Base-by-base conservation (phyloP, 1,140 invertebrate genomes). In the Scaptomyza montana region DNA sequence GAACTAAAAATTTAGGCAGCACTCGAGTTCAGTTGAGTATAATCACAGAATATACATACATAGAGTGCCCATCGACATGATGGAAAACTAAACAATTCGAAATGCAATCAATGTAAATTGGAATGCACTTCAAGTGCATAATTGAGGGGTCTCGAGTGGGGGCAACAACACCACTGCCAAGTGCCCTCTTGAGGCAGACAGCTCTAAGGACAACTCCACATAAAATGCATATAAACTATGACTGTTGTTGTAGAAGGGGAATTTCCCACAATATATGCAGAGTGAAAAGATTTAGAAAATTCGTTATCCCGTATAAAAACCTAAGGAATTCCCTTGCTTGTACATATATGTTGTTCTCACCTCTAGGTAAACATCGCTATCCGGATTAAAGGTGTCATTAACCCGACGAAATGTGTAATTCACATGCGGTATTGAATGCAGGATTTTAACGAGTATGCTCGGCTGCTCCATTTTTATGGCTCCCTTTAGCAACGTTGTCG, bases 341-440 rank as follows among this genome's bases (percentile, higher is more conserved):
- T 3, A 30, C 28, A 7, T 33, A 6, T 8, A 8, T 41, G 50
- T 30, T 21, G 70, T 70, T 89, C 93, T 93, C 91, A 97, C 97
- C 95, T 98, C 97, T 79, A 97, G 94, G 93, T 99, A 99, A 87
- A 97, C 94, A 84, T 96, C 95, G 78, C 96, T 97, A 80, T 96
- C 94, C 53, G 97, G 97, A 93, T 97, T 96, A 93, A 99, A 98
- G 70, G 96, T 98, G 86, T 95, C 96, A 93, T 98, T 98, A 92
- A 98, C 96, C 74, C 94, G 94, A 91, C 97, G 95, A 89, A 98
- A 95, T 76, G 96, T 96, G 85, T 98, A 96, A 94, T 97, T 97
- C 92, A 97, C 93, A 92, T 97, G 96, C 65, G 96, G 96, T 93
- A 98, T 94, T 82, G 94, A 93, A 93, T 98, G 97, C 92, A 98